Conservation (phyloP, 1,140 invertebrate genomes). For the Lamellibrachia luymesi region DNA sequence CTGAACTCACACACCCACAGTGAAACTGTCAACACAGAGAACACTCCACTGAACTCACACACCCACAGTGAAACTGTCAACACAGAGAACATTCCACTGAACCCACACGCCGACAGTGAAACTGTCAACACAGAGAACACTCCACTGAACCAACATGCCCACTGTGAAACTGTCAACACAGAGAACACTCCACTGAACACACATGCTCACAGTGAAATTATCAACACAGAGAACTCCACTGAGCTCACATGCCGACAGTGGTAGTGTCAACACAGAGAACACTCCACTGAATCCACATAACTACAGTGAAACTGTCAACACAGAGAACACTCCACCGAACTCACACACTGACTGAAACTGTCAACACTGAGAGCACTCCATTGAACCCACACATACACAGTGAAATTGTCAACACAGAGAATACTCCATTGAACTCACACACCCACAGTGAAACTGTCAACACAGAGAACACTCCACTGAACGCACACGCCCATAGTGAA, state of each 20-base stretch:
- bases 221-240: not conserved
- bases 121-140: slow-evolving; percentile 4
- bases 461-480: not conserved
- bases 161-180: not conserved
- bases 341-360: not conserved
- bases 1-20: not conserved
- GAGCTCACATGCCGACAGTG: not conserved
- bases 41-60: not conserved
- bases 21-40: slow-evolving; percentile 4
- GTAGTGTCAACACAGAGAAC: not conserved
- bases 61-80: not conserved
- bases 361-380: not conserved
- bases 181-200: not conserved
- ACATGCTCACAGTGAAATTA: not conserved
- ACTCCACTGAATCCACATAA: not conserved
- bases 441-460: not conserved
- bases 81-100: not conserved
- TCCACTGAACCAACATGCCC: not conserved
- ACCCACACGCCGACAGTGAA: not conserved
- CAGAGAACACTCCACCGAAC: not conserved
- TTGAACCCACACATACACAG: not conserved
- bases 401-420: slow-evolving; percentile 1
- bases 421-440: not conserved
- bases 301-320: not conserved
- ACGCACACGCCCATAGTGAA: not conserved